Evolutionary conservation across 2,888 invertebrate species (phyloP).

Genomic region (Dryobota labecula): DNA sequence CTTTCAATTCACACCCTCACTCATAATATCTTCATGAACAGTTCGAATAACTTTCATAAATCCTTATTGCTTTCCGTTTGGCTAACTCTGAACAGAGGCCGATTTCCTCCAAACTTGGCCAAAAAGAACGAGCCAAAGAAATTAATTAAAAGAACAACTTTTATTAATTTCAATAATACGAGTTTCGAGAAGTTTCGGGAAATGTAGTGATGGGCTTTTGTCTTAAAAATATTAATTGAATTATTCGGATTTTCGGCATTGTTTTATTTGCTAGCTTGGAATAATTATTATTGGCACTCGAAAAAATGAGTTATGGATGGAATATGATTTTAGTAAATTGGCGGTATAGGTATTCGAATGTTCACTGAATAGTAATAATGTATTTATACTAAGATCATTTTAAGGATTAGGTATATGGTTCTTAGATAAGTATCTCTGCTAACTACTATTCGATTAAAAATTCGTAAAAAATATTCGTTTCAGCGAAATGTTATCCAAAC

Average conservation of each 20-base stretch:
- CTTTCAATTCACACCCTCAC: constrained; percentile 3
- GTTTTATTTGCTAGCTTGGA: background rate
- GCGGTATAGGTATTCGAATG: background rate
- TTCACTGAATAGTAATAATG: too few species aligned
- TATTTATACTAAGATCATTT: too few species aligned
- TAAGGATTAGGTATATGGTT: too few species aligned
- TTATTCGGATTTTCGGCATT: constrained; percentile 27
- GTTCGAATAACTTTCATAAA: constrained; percentile 55
- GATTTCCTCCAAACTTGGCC: constrained; percentile 41
- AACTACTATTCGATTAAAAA: background rate
- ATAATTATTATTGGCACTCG: constrained; percentile 14
- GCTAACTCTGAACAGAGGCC: constrained; percentile 47
- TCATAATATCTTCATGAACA: constrained; percentile 57
- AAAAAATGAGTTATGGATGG: constrained; percentile 7
- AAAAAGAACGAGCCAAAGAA: constrained; percentile 57
- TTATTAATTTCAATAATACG: constrained; percentile 66
- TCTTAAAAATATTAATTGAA: constrained; percentile 50
- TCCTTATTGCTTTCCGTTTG: constrained; percentile 63
- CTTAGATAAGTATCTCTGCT: too few species aligned
- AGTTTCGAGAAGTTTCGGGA: constrained; percentile 49
- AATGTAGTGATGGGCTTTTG: constrained; percentile 46
- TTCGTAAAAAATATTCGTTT: constrained; percentile 24
- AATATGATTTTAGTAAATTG: constrained; percentile 8
- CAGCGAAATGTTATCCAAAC: constrained; percentile 4
- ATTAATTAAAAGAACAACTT: constrained; percentile 69